These are phyloP conservation scores for Plodia interpunctella DNA, from an alignment of 1,140 invertebrate genomes.

Conservation along the genomic window DNA sequence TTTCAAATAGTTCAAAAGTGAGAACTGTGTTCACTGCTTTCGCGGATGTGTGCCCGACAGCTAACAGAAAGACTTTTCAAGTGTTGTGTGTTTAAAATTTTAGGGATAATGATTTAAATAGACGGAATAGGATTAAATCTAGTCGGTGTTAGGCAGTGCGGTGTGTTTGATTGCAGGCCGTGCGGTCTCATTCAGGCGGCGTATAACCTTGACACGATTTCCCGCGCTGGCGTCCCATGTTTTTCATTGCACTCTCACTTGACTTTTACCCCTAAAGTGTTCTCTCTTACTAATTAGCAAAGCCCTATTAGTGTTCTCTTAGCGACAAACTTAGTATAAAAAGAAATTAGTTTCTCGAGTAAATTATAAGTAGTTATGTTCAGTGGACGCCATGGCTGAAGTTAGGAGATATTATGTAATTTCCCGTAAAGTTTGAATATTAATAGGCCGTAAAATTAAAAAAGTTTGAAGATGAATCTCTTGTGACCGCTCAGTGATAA, in stretches of 20 bases:
- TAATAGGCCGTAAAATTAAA: slow-evolving; percentile 21
- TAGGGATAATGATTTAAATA: slow-evolving; percentile 25
- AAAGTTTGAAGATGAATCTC: slow-evolving; percentile 29
- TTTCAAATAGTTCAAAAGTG: slow-evolving; percentile 61
- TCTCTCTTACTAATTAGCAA: slow-evolving; percentile 34
- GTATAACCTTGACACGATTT: slow-evolving; percentile 72
- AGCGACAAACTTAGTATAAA: slow-evolving; percentile 8
- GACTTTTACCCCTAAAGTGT: slow-evolving; percentile 53
- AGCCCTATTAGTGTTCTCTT: slow-evolving; percentile 9
- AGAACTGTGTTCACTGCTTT: slow-evolving; percentile 24
- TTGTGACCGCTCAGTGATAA: slow-evolving; percentile 40
- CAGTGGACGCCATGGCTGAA: slow-evolving; percentile 21
- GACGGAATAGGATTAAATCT: slow-evolving; percentile 15
- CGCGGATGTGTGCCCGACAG: slow-evolving; percentile 18
- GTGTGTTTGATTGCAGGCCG: slow-evolving; percentile 51
- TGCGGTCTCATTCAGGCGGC: slow-evolving; percentile 49
- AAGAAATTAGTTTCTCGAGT: slow-evolving; percentile 11
- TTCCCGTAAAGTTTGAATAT: slow-evolving; percentile 13
- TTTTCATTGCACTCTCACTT: slow-evolving; percentile 67
- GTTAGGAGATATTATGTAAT: slow-evolving; percentile 16
- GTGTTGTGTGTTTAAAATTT: slow-evolving; percentile 37
- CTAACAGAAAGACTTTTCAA: slow-evolving; percentile 22
- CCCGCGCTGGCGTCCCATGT: slow-evolving; percentile 67
- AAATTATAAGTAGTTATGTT: slow-evolving; percentile 13
- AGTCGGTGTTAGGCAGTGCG: slow-evolving; percentile 27